Evolutionary conservation across 2,888 invertebrate species (phyloP), one percentile per base, ranked within the genome.

Genomic region (Drosophila setosimentum): DNA sequence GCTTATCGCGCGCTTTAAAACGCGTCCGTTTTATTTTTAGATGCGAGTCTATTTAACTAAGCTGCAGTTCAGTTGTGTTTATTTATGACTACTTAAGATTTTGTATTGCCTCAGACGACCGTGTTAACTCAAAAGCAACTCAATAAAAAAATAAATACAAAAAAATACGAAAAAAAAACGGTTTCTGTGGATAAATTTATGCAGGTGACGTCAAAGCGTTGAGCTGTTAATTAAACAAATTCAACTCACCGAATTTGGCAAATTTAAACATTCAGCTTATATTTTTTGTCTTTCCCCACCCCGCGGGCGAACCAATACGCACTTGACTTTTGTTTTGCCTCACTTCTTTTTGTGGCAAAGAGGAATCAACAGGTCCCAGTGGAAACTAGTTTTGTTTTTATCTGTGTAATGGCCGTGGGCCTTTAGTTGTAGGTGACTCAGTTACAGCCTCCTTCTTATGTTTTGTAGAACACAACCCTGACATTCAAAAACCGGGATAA

Each of bases 391-490:
- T 78, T 70, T 30, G n/a, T 2, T 2, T 29, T 58, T 27, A 27
- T 18, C 16, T 40, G 10, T 32, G 37, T 16, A n/a, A 24, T 40
- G 62, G 62, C 66, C 70, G 59, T 67, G 68, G 66, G 53, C 80
- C 74, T 68, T 68, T 84, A 77, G 83, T 74, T 84, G 74, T 76
- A 76, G 75, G 81, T 80, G 81, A 83, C 62, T 77, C 70, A 79
- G 79, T 67, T 63, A 61, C 32, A 62, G 65, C 68, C 77, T 66
- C 63, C 57, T 37, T 50, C 60, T 62, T 54, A 21, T 13, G 51
- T 68, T 80, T 82, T 84, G 63, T 88, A 55, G 85, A 76, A 69
- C 89, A 80, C 76, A 87, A 74, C 87, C 89, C 89, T 89, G 87
- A 87, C 87, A 89, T 81, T 82, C 61, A 67, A 27, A 50, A 68